Percentiles rank a stretch among this genome's conserved stretches.
Conservation (phyloP, 64 coral and sea anemone genomes). For the Astreopora myriophthalma region DNA sequence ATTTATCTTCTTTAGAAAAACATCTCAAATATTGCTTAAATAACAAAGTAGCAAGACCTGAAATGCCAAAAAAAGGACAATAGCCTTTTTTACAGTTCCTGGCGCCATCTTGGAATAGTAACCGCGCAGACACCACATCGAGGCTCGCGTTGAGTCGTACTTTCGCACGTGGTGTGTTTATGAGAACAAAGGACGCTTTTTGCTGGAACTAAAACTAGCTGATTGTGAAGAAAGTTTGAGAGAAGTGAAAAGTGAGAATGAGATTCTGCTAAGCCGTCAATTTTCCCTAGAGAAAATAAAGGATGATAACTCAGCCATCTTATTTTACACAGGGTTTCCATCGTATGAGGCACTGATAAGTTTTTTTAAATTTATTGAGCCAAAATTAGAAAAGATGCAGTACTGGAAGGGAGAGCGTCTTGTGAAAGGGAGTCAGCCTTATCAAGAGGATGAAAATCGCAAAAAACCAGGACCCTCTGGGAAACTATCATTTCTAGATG, state of each 20-base stretch:
- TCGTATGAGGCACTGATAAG: not conserved
- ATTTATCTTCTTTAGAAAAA: too few relatives aligned
- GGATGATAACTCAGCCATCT: not conserved
- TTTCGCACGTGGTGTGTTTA: too few relatives aligned
- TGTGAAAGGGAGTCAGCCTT: not conserved
- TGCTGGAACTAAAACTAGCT: not conserved
- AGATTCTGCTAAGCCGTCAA: not conserved
- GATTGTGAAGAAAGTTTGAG: not conserved
- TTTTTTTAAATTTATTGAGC: not conserved
- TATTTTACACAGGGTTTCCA: not conserved
- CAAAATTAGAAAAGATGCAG: not conserved
- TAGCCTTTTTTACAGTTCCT: too few relatives aligned
- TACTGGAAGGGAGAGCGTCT: not conserved
- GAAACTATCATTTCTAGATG: not conserved
- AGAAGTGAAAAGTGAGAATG: not conserved
- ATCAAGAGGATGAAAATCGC: not conserved
- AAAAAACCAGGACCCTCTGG: not conserved
- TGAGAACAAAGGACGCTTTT: too few relatives aligned
- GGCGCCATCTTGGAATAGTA: too few relatives aligned
- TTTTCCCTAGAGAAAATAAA: not conserved
- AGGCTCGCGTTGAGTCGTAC: too few relatives aligned
- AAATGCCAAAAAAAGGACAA: not conserved
- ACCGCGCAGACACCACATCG: too few relatives aligned
- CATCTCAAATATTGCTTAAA: too few relatives aligned
- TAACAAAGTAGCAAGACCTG: too few relatives aligned